These are phyloP conservation scores for Hydrocynus forskahlii DNA, from an alignment of 2,797 vertebrate genomes.

Conservation along the genomic window DNA sequence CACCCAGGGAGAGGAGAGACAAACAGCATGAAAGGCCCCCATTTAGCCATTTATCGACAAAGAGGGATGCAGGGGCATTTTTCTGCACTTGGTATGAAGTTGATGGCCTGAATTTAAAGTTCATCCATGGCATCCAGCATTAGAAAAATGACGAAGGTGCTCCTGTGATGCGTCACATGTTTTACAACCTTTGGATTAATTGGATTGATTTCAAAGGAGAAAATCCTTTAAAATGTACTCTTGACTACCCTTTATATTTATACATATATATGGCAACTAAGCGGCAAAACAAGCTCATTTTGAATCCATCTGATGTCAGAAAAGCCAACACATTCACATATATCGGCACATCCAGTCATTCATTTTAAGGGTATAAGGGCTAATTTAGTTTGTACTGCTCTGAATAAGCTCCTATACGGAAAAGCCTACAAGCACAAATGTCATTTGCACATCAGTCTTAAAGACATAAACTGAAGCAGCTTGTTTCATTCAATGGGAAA, in stretches of 20 bases:
- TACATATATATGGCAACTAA: too few relatives aligned
- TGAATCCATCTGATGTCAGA: too few relatives aligned
- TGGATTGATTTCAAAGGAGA: constrained; percentile 11
- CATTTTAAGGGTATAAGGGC: too few relatives aligned
- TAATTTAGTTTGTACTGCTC: too few relatives aligned
- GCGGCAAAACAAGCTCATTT: too few relatives aligned
- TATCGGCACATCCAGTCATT: too few relatives aligned
- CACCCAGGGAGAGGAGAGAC: constrained; percentile 65
- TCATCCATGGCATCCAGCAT: constrained; percentile 33
- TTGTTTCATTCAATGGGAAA: too few relatives aligned
- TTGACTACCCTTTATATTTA: neutral
- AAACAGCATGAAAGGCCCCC: constrained; percentile 68
- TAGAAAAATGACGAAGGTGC: constrained; percentile 15
- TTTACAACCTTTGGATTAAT: constrained; percentile 35
- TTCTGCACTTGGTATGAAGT: constrained; percentile 66
- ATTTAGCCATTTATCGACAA: constrained; percentile 71
- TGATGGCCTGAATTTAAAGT: constrained; percentile 34
- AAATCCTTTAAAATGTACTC: neutral
- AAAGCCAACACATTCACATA: too few relatives aligned
- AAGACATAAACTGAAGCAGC: too few relatives aligned
- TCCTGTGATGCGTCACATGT: constrained; percentile 10
- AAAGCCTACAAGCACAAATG: too few relatives aligned
- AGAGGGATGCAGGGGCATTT: constrained; percentile 70
- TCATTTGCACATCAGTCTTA: too few relatives aligned
- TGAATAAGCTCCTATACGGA: too few relatives aligned